Percentiles rank a stretch among this genome's conserved stretches.
These are phyloP conservation scores for Mareca strepera DNA, from an alignment of 2,797 vertebrate genomes.

Conservation along the genomic window DNA sequence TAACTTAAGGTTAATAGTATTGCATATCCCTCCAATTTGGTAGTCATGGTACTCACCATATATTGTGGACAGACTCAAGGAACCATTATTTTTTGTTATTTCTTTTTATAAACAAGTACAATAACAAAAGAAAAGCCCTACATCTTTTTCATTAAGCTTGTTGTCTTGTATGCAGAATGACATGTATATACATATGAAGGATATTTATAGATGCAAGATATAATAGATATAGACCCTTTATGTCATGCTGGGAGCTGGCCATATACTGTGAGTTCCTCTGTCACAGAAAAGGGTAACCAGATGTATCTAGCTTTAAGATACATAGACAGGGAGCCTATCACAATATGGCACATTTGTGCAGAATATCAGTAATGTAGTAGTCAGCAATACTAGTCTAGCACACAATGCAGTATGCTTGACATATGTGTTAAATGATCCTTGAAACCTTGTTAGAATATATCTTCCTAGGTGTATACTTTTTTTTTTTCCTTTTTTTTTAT, in stretches of 20 bases:
- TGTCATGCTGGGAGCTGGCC: not conserved
- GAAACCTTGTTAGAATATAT: not conserved
- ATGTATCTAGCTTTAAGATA: not conserved
- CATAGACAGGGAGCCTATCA: not conserved
- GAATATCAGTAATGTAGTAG: not conserved
- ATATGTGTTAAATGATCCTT: not conserved
- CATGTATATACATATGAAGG: too few species aligned
- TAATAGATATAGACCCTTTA: not conserved
- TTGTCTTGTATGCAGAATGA: not conserved
- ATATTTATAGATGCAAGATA: too few species aligned
- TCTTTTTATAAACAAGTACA: not conserved
- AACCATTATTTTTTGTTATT: not conserved
- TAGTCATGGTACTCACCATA: not conserved
- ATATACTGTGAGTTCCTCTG: rapidly evolving
- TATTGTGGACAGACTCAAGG: not conserved
- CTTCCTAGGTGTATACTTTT: not conserved
- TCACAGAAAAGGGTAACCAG: not conserved
- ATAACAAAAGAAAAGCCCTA: not conserved
- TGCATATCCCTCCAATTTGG: not conserved
- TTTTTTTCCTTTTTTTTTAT: too few species aligned
- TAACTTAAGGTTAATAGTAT: not conserved
- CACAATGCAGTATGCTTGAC: not conserved
- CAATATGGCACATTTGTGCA: not conserved
- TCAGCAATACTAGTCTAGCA: not conserved
- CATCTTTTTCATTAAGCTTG: not conserved